phyloP scores from a whole-genome alignment of 2,888 invertebrate genomes.

The Ectemnius cavifrons region DNA sequence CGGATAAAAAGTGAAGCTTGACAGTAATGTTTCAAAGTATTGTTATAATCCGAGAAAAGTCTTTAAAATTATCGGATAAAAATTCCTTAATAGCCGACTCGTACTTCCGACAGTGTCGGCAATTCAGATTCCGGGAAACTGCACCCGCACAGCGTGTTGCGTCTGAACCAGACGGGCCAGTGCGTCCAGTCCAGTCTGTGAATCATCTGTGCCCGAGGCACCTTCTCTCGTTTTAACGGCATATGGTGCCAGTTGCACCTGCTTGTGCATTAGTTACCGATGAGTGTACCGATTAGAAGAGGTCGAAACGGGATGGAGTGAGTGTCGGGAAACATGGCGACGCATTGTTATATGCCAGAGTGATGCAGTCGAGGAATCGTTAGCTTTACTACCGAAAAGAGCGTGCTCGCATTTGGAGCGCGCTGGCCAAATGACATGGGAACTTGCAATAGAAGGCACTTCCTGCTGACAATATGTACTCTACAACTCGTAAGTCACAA shows the following conservation, averaged over 20 bases:
- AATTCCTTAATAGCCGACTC: too few species aligned
- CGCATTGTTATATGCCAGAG: constrained; percentile 58
- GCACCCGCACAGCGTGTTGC: too few species aligned
- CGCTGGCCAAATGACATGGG: constrained; percentile 74
- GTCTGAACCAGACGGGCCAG: too few species aligned
- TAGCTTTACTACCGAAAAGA: constrained; percentile 23
- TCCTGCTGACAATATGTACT: constrained; percentile 77
- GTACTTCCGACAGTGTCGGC: too few species aligned
- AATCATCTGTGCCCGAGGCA: too few species aligned
- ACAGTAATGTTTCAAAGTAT: too few species aligned
- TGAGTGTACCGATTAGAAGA: constrained; percentile 18
- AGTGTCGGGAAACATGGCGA: constrained; percentile 65
- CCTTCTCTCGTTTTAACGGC: too few species aligned
- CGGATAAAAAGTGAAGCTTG: too few species aligned
- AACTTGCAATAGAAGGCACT: constrained; percentile 78
- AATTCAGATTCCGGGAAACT: too few species aligned
- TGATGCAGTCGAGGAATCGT: constrained; percentile 50
- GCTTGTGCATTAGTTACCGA: constrained; percentile 36
- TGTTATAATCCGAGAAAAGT: too few species aligned
- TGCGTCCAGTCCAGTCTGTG: too few species aligned
- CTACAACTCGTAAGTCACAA: constrained; percentile 76
- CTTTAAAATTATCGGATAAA: too few species aligned
- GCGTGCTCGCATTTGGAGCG: constrained; percentile 30
- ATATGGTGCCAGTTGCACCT: constrained; percentile 22
- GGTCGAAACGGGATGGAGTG: constrained; percentile 50